A percentile compares a stretch with the other conserved stretches of the same genome.
Evolutionary conservation across 2,888 invertebrate species (phyloP).

Genomic region (Apotomis turbidana): DNA sequence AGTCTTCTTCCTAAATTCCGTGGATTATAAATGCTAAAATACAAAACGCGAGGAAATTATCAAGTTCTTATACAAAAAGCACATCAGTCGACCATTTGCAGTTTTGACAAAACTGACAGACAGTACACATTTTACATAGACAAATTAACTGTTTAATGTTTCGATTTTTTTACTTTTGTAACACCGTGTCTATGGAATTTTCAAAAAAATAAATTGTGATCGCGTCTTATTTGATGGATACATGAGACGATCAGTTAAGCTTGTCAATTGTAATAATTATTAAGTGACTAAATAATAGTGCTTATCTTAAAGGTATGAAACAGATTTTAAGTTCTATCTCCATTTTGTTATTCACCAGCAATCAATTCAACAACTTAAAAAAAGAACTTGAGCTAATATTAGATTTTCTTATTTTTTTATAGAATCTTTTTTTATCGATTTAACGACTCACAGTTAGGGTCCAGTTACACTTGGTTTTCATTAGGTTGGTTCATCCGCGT

Average conservation of each 20-base stretch:
- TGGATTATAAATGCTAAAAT: constrained; percentile 46
- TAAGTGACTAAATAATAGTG: too few species aligned
- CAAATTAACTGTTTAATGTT: constrained; percentile 51
- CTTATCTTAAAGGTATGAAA: too few species aligned
- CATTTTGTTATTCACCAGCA: too few species aligned
- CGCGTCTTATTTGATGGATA: neutral
- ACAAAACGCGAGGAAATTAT: constrained; percentile 56
- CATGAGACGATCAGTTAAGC: neutral
- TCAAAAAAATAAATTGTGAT: neutral
- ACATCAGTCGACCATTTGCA: constrained; percentile 71
- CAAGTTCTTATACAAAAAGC: constrained; percentile 67
- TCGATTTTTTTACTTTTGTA: neutral
- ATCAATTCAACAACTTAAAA: too few species aligned
- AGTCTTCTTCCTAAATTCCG: constrained; percentile 7
- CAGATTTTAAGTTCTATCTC: too few species aligned
- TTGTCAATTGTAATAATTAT: neutral
- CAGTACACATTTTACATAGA: constrained; percentile 46
- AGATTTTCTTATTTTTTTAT: too few species aligned
- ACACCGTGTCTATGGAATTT: neutral
- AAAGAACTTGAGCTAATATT: too few species aligned
- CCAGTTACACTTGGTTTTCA: too few species aligned
- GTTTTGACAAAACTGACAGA: constrained; percentile 53
- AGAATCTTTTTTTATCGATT: too few species aligned
- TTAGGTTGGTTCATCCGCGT: too few species aligned
- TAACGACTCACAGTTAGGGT: too few species aligned